Evolutionary conservation across 2,113 vertebrate species (phyloP), one percentile per base, ranked within the genome.

Genomic region (Lampris incognitus): DNA sequence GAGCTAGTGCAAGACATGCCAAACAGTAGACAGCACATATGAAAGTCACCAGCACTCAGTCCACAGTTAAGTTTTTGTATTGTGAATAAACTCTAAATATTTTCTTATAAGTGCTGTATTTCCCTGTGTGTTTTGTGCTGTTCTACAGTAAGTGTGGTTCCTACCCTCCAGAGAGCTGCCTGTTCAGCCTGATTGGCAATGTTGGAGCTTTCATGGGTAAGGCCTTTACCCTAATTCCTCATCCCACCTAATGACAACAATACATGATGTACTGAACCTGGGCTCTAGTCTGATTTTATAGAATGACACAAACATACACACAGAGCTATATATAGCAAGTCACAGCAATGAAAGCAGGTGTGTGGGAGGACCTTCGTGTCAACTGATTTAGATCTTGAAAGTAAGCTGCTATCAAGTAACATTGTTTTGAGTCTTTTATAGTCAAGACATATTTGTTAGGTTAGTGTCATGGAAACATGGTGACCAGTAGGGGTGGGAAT

Each of bases 151-250:
- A 97, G 90, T 98, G 96, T 74, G 97, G 97, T 67, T 96, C 95
- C 3, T 97, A 88, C 75, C 96, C 97, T 77, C 97, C 97, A 2
- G 97, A 98, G 88, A 98, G 97, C 91, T 98, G 97, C 76, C 92
- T 98, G 85, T 97, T 98, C 94, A 98, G 97, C 85, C 94, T 98
- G 82, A 96, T 98, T 56, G 96, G 96, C 64, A 98, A 98, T 62
- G 82, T 97, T 46, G 97, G 96, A 87, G 96, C 96, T 76, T 97
- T 98, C 90, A 97, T 97, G 96, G 97, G 97, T 98, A 87, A 95
- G 95, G 84, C 52, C 0, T 74, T 24, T 24, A 24, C 24, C 24
- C 24, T 24, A 24, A 24, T 24, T 24, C 24, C 24, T 24, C 24
- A 24, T 24, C 24, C 24, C 24, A 24, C 24, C 24, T 24, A 24